A percentile compares a stretch with the other conserved stretches of the same genome.
These are phyloP conservation scores for Coenobita brevimanus DNA, from an alignment of 1,140 invertebrate species.

Conservation along the genomic window DNA sequence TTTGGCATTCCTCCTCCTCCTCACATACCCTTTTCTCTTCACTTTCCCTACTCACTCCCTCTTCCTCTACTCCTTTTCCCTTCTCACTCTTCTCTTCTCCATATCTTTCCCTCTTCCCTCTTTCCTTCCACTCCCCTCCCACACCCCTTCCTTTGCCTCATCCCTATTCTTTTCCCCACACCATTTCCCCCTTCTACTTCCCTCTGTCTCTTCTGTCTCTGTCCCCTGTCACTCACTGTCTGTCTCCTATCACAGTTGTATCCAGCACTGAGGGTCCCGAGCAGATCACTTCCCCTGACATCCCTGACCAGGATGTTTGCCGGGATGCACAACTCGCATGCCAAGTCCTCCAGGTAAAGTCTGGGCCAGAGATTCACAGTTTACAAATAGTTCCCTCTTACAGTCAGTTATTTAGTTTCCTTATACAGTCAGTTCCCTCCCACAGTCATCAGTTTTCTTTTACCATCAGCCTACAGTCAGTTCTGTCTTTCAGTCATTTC, in stretches of 20 bases:
- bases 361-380: background rate
- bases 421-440: too few relatives aligned
- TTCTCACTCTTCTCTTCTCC: background rate
- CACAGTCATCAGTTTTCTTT: background rate
- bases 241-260: background rate
- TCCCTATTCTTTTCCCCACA: too few relatives aligned
- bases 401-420: too few relatives aligned
- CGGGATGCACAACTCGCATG: conserved; percentile 20
- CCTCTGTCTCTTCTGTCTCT: too few relatives aligned
- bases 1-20: background rate
- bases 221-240: too few relatives aligned
- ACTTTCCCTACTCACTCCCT: background rate
- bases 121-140: too few relatives aligned
- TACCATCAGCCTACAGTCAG: too few relatives aligned
- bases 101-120: too few relatives aligned
- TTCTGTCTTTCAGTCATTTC: too few relatives aligned
- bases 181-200: too few relatives aligned
- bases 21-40: background rate
- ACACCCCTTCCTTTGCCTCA: too few relatives aligned
- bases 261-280: background rate
- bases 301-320: conserved; percentile 21
- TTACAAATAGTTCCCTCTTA: too few relatives aligned
- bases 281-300: background rate
- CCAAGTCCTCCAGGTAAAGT: conserved; percentile 19
- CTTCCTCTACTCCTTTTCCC: background rate